Evolutionary conservation across 2,797 vertebrate species (phyloP).

Genomic region (Gambusia yucatana): DNA sequence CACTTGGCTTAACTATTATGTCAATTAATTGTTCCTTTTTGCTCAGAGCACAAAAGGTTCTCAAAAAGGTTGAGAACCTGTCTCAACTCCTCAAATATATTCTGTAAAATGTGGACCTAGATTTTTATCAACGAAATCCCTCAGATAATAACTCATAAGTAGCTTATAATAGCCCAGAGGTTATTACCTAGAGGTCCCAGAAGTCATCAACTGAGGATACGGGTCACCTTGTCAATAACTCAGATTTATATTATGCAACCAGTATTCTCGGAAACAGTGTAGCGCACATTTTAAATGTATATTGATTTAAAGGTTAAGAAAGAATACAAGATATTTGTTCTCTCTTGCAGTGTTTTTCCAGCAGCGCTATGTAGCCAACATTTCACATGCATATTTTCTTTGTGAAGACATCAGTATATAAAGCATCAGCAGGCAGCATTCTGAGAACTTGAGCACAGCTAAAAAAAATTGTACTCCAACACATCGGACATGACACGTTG

Average conservation of each 20-base stretch:
- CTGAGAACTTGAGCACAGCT: not conserved
- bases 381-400: not conserved
- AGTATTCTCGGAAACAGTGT: not conserved
- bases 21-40: not conserved
- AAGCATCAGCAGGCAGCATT: not conserved
- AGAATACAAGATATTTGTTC: not conserved
- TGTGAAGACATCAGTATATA: not conserved
- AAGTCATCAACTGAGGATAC: not conserved
- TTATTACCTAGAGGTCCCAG: not conserved
- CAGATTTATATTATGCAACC: not conserved
- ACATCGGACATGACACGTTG: slow-evolving; percentile 20
- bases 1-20: not conserved
- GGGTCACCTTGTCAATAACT: not conserved
- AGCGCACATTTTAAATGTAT: not conserved
- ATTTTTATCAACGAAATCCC: not conserved
- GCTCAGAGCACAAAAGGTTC: not conserved
- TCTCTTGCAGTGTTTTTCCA: not conserved
- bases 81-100: not conserved
- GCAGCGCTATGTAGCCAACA: not conserved
- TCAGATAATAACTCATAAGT: not conserved
- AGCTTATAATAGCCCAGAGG: not conserved
- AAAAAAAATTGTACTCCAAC: not conserved
- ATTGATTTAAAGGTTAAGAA: not conserved
- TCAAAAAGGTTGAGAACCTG: too few species aligned
- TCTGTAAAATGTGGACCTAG: not conserved